Evolutionary conservation across 2,888 invertebrate genomes (phyloP).

Genomic region (Drosophila helvetica): DNA sequence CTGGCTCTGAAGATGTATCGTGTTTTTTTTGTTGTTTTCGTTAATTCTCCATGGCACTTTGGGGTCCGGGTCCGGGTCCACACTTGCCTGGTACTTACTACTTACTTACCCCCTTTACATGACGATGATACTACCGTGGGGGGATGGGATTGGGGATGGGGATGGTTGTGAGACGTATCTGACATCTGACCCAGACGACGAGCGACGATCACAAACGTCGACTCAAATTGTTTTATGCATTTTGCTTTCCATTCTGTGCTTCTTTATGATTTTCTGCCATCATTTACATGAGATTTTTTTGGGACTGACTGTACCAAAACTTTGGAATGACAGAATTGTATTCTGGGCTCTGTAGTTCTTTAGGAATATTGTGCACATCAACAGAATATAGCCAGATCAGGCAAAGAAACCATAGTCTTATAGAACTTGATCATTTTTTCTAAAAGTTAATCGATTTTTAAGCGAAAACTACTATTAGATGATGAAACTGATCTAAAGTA

Average conservation of each 20-base stretch:
- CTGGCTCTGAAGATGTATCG: constrained; percentile 67
- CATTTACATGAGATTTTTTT: constrained; percentile 35
- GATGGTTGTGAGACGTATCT: constrained; percentile 43
- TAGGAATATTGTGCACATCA: not conserved
- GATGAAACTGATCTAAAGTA: too few relatives aligned
- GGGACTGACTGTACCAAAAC: constrained; percentile 10
- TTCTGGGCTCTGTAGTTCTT: not conserved
- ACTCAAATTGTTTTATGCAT: constrained; percentile 36
- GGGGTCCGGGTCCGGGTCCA: constrained; percentile 51
- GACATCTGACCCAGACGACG: constrained; percentile 69
- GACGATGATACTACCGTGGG: constrained; percentile 41
- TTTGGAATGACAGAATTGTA: constrained; percentile 1
- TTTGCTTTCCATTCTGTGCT: constrained; percentile 17
- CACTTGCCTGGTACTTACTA: constrained; percentile 39
- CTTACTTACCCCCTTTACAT: constrained; percentile 54
- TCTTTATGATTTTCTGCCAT: constrained; percentile 45
- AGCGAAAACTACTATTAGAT: not conserved
- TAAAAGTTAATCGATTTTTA: not conserved
- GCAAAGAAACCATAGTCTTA: too few relatives aligned
- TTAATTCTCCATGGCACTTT: constrained; percentile 70
- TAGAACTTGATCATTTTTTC: too few relatives aligned
- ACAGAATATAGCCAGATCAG: not conserved
- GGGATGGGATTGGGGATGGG: not conserved
- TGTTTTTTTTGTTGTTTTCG: constrained; percentile 66
- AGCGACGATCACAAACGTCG: constrained; percentile 29